phyloP scores from a whole-genome alignment of 1,140 invertebrate species.

The Helicoverpa armigera region DNA sequence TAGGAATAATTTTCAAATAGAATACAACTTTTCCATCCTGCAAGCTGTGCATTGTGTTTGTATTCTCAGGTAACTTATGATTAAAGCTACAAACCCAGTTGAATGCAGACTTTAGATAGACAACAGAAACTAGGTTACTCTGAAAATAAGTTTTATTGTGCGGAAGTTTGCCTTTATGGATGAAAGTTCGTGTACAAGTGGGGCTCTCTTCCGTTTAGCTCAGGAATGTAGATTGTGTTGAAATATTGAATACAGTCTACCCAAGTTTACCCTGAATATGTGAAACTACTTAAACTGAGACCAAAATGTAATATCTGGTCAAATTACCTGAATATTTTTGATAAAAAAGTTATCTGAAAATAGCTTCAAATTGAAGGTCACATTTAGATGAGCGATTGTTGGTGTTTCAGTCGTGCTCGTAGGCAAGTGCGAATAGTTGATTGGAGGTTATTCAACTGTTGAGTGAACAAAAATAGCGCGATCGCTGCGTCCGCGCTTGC shows the following conservation, averaged over 20 bases:
- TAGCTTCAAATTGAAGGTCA: slow-evolving; percentile 31
- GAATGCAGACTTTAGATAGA: not conserved
- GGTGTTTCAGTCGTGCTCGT: slow-evolving; percentile 66
- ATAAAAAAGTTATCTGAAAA: not conserved
- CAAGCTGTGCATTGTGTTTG: no score
- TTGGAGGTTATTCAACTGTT: slow-evolving; percentile 86
- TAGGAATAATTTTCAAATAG: no score
- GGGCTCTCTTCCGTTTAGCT: slow-evolving; percentile 47
- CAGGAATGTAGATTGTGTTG: slow-evolving; percentile 20
- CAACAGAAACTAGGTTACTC: slow-evolving; percentile 29
- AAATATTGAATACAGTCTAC: not conserved
- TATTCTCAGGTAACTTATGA: no score
- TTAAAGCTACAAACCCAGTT: not conserved
- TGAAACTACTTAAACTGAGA: not conserved
- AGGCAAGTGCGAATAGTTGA: slow-evolving; percentile 85
- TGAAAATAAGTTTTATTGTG: slow-evolving; percentile 35
- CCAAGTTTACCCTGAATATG: not conserved
- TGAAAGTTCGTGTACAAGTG: slow-evolving; percentile 53
- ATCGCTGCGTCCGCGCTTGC: slow-evolving; percentile 72
- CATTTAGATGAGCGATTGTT: slow-evolving; percentile 54
- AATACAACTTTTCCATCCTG: no score
- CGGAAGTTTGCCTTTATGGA: slow-evolving; percentile 35
- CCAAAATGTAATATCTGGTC: not conserved
- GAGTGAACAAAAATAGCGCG: slow-evolving; percentile 81
- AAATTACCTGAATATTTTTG: not conserved